Base-by-base conservation (phyloP, 1,140 invertebrate genomes). In the Diploscapter pachys region DNA sequence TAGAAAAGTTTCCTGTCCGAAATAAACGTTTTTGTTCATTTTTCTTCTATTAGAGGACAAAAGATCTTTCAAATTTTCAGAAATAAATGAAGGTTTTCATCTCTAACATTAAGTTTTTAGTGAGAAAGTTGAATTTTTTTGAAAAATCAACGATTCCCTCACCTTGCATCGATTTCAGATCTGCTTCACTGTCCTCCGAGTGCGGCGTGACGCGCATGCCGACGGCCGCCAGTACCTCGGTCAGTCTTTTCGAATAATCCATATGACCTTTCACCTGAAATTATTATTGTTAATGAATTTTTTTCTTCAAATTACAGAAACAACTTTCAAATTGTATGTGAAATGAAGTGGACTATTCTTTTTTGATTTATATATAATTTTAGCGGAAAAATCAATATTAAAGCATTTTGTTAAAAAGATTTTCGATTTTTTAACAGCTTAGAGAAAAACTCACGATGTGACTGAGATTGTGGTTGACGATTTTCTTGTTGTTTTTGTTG, bases 401-500 rank as follows among this genome's bases (percentile, higher is more conserved):
- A 31, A 31, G 0, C 31, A 31, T 31, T 1, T 31, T 63, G 48
- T 52, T 72, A 31, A 11, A 13, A 13, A 72, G 13, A 64, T n/a
- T n/a, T 3, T n/a, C n/a, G 5, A 4, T 65, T 6, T 3, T 2
- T 67, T 49, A 69, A 64, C 5, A 56, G 31, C 2, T 3, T 51
- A 13, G 8, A 9, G 11, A 5, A 9, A 59, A 66, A 77, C 77
- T 82, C 49, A 85, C 84, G 57, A 85, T 84, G 72, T 86, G 84
- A 48, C 76, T 79, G 8, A 85, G 59, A 67, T 85, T 85, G 57
- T 80, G 80, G 61, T 85, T 85, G 51, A 81, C 81, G 55, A 85
- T 86, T 57, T 85, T 88, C 11, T 85, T 78, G 63, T 86, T 79
- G 55, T 86, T 79, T 56, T 86, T 86, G 59, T 81, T 86, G 31